These are phyloP conservation scores for Stratiomys singularior DNA, from an alignment of 2,888 invertebrate species.

Conservation along the genomic window DNA sequence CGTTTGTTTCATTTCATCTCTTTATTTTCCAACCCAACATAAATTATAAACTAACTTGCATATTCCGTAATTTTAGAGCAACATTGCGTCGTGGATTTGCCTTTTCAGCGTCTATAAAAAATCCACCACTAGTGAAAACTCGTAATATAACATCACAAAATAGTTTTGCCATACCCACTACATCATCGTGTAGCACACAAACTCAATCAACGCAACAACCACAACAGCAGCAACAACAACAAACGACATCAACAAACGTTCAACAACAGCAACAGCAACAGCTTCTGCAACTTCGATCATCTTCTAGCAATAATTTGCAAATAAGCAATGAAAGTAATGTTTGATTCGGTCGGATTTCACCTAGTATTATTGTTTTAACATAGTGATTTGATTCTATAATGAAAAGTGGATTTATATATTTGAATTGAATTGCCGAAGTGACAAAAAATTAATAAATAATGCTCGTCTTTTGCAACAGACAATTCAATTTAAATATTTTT, in stretches of 20 bases:
- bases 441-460: background rate
- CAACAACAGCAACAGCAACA: constrained; percentile 27
- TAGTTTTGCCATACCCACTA: constrained; percentile 65
- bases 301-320: constrained; percentile 52
- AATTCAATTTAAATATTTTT: no score
- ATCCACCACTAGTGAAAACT: constrained; percentile 85
- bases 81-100: constrained; percentile 75
- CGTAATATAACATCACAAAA: constrained; percentile 74
- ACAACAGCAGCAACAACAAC: constrained; percentile 52
- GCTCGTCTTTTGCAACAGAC: no score
- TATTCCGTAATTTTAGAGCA: constrained; percentile 64
- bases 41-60: no score
- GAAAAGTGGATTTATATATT: background rate
- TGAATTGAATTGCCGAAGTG: background rate
- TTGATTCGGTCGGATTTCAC: constrained; percentile 45
- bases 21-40: no score
- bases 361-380: constrained; percentile 48
- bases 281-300: constrained; percentile 52
- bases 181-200: constrained; percentile 59
- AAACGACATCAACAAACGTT: constrained; percentile 12
- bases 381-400: background rate
- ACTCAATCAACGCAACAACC: constrained; percentile 49
- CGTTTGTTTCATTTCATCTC: no score
- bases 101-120: constrained; percentile 78
- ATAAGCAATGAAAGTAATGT: constrained; percentile 55